Conservation (phyloP, 2,888 invertebrate genomes). For the Hydriomena furcata region DNA sequence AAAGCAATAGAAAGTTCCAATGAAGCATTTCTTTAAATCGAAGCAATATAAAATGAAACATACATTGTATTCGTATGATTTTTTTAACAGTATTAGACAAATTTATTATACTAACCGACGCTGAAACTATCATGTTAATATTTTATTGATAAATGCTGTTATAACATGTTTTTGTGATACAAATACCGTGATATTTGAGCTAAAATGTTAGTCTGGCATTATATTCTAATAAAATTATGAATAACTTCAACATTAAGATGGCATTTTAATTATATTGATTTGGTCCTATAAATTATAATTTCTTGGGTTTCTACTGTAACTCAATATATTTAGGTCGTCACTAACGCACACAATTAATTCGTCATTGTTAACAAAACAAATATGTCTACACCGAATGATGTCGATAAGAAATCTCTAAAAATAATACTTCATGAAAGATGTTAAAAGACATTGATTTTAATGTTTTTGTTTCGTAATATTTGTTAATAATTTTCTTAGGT, state of each 20-base stretch:
- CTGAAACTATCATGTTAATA: conserved; percentile 12
- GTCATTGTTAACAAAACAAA: conserved; percentile 9
- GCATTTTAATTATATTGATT: conserved; percentile 34
- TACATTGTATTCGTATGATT: conserved; percentile 46
- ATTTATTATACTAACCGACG: conserved; percentile 37
- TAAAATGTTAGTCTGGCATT: conserved; percentile 42
- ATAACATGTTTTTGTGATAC: conserved; percentile 38
- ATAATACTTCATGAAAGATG: conserved; percentile 4
- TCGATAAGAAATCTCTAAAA: conserved; percentile 3
- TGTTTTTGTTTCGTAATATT: conserved; percentile 71
- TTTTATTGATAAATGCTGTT: conserved; percentile 19
- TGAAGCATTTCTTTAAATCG: conserved; percentile 57
- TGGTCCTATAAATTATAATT: conserved; percentile 7
- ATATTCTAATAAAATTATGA: conserved; percentile 57
- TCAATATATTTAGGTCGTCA: conserved; percentile 1
- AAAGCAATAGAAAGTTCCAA: conserved; percentile 63
- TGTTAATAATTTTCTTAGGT: conserved; percentile 67
- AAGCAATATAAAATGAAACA: conserved; percentile 65
- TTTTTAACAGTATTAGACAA: conserved; percentile 53
- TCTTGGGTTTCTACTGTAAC: background rate
- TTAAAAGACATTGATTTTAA: conserved; percentile 73
- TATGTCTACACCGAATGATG: conserved; percentile 1
- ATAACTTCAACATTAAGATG: conserved; percentile 41
- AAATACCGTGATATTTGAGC: conserved; percentile 38
- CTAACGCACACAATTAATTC: conserved; percentile 9